Percentiles rank a stretch among this genome's conserved stretches.
Conservation (phyloP, 2,888 invertebrate species). For the Drosophila anceps region DNA sequence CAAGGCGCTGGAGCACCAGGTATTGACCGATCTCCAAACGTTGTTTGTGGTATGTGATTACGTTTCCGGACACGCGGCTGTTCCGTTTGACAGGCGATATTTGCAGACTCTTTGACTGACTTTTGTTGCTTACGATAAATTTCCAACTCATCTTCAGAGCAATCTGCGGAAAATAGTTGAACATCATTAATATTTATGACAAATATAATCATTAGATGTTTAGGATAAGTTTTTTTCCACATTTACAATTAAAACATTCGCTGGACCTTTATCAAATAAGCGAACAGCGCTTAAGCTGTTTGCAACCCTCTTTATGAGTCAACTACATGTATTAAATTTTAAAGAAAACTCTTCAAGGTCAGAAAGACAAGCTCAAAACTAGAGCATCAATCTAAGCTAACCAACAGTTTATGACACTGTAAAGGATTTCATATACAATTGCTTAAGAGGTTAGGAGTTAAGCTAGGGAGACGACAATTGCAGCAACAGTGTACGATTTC, state of each 20-base stretch:
- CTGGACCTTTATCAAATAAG: no score
- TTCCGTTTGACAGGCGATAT: conserved; percentile 57
- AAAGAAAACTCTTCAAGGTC: no score
- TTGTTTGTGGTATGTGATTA: neutral
- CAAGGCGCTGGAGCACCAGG: conserved; percentile 44
- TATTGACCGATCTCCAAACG: neutral
- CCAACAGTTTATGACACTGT: no score
- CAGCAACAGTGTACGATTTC: neutral
- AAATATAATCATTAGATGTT: neutral
- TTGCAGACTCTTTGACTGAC: neutral
- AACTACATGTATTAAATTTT: no score
- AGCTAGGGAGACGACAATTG: neutral
- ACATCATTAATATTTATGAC: neutral
- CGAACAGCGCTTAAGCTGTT: no score
- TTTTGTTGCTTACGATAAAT: conserved; percentile 32
- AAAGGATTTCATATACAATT: no score
- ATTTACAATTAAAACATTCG: no score
- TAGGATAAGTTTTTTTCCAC: neutral
- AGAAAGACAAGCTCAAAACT: no score
- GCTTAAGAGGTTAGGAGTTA: neutral
- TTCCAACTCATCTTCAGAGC: conserved; percentile 59
- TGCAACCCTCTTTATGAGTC: no score
- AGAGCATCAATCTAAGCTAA: no score
- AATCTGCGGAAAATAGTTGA: conserved; percentile 39
- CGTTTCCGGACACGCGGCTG: conserved; percentile 47